Base-by-base conservation (phyloP, 2,888 invertebrate species). In the Dynastes grantii region DNA sequence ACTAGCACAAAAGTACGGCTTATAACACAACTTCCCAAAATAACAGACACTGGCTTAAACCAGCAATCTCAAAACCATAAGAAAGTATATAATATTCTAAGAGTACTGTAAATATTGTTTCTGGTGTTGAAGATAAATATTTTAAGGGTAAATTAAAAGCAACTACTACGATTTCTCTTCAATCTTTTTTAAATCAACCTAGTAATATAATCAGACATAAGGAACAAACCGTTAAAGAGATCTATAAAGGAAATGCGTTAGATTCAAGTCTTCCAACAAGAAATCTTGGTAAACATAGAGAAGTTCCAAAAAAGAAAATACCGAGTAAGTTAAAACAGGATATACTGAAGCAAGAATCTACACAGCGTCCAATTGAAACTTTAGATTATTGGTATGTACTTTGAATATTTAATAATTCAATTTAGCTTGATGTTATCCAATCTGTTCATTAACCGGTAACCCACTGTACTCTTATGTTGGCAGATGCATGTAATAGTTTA, bases 221-320 rank as follows among this genome's bases (percentile, higher is more conserved):
- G 11, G n/a, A 67, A 32, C 55, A 70, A 55, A 37, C 29, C 53
- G 67, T 13, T 68, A 29, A 61, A 55, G 51, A 76, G 27, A 73
- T 55, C 45, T 82, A 82, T 68, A 16, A 58, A 29, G 84, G 83
- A 5, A 84, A 84, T 82, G 63, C 70, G n/a, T 79, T 83, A 61
- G 85, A 85, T 83, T 81, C 84, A n/a, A 79, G 81, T 76, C 71
- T 81, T 77, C 85, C 85, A 3, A 73, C 80, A 65, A 78, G 85
- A 77, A 78, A 70, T 67, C 76, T 67, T 51, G 85, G 85, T 0
- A 85, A 85, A 80, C 80, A 82, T 75, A 78, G 82, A 45, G 84
- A 85, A 81, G 55, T 78, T 71, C 81, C 81, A 6, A 83, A 83
- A 80, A 32, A 45, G 8, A 85, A 84, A 80, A 78, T 76, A 53